phyloP scores from a whole-genome alignment of 2,888 invertebrate species.

The Prenolepis imparis region DNA sequence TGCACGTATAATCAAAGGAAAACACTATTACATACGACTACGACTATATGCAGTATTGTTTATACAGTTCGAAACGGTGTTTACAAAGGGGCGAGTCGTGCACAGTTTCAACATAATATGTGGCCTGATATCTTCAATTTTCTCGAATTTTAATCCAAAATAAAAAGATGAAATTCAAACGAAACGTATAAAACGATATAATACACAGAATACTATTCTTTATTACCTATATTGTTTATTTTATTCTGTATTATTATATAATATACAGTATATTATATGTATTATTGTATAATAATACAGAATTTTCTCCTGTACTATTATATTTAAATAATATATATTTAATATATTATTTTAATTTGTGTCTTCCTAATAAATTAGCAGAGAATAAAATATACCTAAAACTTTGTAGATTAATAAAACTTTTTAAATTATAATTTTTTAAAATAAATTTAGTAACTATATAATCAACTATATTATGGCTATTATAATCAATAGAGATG shows the following conservation, averaged over 20 bases:
- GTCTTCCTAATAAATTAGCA: neutral
- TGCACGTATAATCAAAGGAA: constrained; percentile 10
- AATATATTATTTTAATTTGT: neutral
- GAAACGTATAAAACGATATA: neutral
- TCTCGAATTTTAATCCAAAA: neutral
- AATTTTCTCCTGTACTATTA: no score
- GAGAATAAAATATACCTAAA: neutral
- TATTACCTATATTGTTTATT: no score
- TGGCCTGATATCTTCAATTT: neutral
- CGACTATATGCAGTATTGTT: constrained; percentile 1
- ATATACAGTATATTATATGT: no score
- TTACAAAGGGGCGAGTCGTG: constrained; percentile 3
- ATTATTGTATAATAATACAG: no score
- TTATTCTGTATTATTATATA: no score
- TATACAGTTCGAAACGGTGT: neutral
- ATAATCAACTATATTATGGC: no score
- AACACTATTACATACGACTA: neutral
- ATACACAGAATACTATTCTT: neutral
- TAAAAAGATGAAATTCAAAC: neutral
- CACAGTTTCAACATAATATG: constrained; percentile 5
- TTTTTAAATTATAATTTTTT: neutral
- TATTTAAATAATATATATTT: no score
- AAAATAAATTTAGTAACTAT: neutral
- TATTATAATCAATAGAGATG: neutral
- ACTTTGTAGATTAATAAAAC: neutral